A percentile compares a stretch with the other conserved stretches of the same genome.
Conservation (phyloP, 30 jellyfish, hydroid and myxozoan species). For the Hydractinia symbiolongicarpus region DNA sequence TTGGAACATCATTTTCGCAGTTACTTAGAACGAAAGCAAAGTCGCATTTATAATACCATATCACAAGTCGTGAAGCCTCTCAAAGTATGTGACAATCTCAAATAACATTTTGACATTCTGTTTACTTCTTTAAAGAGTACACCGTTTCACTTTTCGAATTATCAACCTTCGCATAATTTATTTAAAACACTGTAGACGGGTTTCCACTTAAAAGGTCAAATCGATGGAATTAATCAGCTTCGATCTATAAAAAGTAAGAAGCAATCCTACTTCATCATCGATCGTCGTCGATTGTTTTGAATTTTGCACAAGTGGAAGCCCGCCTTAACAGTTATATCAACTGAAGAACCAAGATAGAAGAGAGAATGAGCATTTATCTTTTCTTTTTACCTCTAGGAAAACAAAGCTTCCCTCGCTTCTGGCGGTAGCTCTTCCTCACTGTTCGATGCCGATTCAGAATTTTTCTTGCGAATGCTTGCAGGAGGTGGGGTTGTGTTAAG, state of each 20-base stretch:
- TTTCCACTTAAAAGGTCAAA: too few relatives aligned
- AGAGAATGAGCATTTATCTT: neutral
- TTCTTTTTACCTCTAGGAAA: slow-evolving; percentile 30
- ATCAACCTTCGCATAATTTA: neutral
- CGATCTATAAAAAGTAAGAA: too few relatives aligned
- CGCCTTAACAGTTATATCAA: too few relatives aligned
- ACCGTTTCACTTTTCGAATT: neutral
- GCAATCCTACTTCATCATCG: too few relatives aligned
- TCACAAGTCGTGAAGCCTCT: slow-evolving; percentile 85
- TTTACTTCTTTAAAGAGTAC: neutral
- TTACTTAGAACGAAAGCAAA: slow-evolving; percentile 69
- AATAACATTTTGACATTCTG: neutral
- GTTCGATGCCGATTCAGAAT: slow-evolving; percentile 63
- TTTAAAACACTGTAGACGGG: too few relatives aligned
- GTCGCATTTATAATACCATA: slow-evolving; percentile 64
- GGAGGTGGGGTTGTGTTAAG: slow-evolving; percentile 59
- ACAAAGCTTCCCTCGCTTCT: slow-evolving; percentile 40
- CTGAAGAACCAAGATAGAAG: too few relatives aligned
- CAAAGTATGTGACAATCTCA: slow-evolving; percentile 37
- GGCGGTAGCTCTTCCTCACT: slow-evolving; percentile 59
- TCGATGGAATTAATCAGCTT: too few relatives aligned
- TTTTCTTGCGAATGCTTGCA: slow-evolving; percentile 46
- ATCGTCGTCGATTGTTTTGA: too few relatives aligned
- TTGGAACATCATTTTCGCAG: slow-evolving; percentile 47
- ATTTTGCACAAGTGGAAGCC: too few relatives aligned